Percentiles rank a stretch among this genome's conserved stretches.
Evolutionary conservation across 2,888 invertebrate species (phyloP).

Genomic region (Tethea ocularis): DNA sequence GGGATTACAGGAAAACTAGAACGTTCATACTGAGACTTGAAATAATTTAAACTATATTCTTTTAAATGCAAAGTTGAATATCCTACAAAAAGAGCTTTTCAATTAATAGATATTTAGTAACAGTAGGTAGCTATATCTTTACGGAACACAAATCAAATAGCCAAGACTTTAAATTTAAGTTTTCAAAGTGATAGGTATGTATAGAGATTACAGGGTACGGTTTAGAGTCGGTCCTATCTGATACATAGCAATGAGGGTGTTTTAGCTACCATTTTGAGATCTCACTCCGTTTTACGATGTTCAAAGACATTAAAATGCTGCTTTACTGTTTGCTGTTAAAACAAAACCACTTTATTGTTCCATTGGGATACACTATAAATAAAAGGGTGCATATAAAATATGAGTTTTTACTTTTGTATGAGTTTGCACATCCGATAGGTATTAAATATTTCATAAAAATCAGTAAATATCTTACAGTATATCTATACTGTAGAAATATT

Average conservation of each 20-base stretch:
- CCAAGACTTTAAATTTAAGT: constrained; percentile 16
- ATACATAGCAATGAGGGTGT: constrained; percentile 41
- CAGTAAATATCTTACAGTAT: no score
- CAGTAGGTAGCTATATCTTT: no score
- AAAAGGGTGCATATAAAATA: not conserved
- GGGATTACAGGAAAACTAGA: no score
- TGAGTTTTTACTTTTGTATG: no score
- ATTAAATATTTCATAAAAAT: no score
- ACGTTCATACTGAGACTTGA: no score
- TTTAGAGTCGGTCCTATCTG: constrained; percentile 35
- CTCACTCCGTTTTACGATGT: constrained; percentile 44
- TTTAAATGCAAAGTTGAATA: no score
- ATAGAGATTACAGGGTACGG: constrained; percentile 16
- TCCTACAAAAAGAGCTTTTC: no score
- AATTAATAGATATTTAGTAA: no score
- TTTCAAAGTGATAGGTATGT: constrained; percentile 28
- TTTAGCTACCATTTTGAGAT: constrained; percentile 33
- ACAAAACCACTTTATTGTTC: not conserved
- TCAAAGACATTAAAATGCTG: constrained; percentile 37
- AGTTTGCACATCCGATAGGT: no score
- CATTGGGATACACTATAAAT: not conserved
- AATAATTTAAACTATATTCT: no score
- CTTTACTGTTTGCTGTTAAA: constrained; percentile 14
- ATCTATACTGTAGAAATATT: no score
- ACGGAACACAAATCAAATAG: not conserved